Evolutionary conservation across 2,797 vertebrate genomes (phyloP), one percentile per base, ranked within the genome.

Genomic region (Meda fulgida): DNA sequence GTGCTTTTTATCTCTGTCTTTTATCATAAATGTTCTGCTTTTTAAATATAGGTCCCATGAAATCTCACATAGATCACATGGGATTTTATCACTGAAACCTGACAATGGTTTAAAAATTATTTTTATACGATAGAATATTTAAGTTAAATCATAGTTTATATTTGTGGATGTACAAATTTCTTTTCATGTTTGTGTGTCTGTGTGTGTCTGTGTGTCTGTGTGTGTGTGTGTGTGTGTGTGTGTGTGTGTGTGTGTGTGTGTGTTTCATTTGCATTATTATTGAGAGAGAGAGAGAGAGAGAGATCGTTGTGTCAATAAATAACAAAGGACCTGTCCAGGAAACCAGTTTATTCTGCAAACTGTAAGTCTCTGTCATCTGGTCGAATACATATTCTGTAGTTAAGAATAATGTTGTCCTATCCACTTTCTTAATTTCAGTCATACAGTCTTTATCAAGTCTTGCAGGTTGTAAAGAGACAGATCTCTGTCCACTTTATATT

Each of bases 261-360:
- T 23, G 40, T 78, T 55, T 78, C 1, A 43, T 21, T 58, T 69
- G 2, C 29, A 40, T 53, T 21, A 76, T 21, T 53, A 19, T 31
- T 77, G 34, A 34, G 34, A 34, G 34, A 38, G 38, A 48, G 16
- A 53, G 55, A 53, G 51, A 53, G 53, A 55, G 53, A 14, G 58
- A 29, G 11, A 29, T 14, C 29, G 11, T 13, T 58, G 51, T 84
- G 46, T 69, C n/a, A 84, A 78, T 70, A 78, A 55, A 51, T 55
- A 26, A 75, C 72, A n/a, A 84, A 70, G 51, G 19, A 38, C 21
- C 21, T 34, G 65, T 78, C 71, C 11, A 58, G 48, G 51, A 7
- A 38, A 34, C n/a, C 55, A 60, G 75, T 84, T 70, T 78, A 70
- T n/a, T 23, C 46, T 21, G 19, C 19, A 9, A 58, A 58, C 13